Percentiles rank a stretch among this genome's conserved stretches.
Evolutionary conservation across 1,140 invertebrate genomes (phyloP).

Genomic region (Caerostris extrusa): DNA sequence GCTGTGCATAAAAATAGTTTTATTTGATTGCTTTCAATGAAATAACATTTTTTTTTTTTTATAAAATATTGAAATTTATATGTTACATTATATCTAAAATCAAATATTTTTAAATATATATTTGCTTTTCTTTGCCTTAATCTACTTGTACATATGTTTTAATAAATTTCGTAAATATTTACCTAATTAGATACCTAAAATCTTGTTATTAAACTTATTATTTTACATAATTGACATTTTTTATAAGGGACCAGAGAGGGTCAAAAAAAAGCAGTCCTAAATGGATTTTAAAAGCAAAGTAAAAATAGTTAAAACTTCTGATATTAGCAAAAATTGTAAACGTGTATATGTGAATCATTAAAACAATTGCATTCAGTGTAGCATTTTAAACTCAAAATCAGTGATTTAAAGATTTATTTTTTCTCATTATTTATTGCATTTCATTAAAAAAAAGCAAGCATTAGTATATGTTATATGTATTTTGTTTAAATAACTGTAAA

Average conservation of each 20-base stretch:
- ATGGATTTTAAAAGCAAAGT: slow-evolving; percentile 57
- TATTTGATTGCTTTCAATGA: too few relatives aligned
- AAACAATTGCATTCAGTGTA: background rate
- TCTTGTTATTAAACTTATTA: background rate
- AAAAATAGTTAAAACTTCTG: background rate
- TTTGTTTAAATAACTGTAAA: slow-evolving; percentile 60
- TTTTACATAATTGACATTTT: background rate
- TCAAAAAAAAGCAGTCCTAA: slow-evolving; percentile 14
- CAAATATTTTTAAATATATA: too few relatives aligned
- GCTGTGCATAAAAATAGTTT: too few relatives aligned
- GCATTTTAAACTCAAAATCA: slow-evolving; percentile 6
- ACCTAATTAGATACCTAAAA: background rate
- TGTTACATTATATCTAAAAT: too few relatives aligned
- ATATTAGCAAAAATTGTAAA: slow-evolving; percentile 48
- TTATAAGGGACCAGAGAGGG: background rate
- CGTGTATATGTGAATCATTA: background rate
- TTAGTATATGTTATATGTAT: slow-evolving; percentile 57
- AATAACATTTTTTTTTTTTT: too few relatives aligned
- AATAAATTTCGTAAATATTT: background rate
- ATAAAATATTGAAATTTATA: too few relatives aligned
- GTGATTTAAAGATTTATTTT: background rate
- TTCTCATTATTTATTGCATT: slow-evolving; percentile 1
- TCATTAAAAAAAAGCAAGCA: slow-evolving; percentile 32
- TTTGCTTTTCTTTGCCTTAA: too few relatives aligned
- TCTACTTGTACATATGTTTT: too few relatives aligned